These are phyloP conservation scores for Patella caerulea DNA, from an alignment of 2,888 invertebrate species.

Conservation along the genomic window DNA sequence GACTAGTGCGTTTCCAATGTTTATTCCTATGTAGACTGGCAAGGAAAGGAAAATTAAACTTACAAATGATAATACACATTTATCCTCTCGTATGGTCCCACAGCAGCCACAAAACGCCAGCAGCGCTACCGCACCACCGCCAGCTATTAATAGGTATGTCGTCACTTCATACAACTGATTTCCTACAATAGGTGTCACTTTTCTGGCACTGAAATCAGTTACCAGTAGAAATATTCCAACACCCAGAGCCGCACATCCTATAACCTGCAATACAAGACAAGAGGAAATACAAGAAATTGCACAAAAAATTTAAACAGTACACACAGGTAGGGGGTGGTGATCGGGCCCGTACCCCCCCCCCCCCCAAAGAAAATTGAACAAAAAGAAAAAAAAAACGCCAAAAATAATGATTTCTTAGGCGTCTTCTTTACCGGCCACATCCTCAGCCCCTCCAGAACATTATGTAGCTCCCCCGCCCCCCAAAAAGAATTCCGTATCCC, in stretches of 20 bases:
- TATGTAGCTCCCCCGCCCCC: too few relatives aligned
- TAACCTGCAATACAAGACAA: conserved; percentile 45
- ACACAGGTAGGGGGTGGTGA: not conserved
- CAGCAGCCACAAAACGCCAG: conserved; percentile 66
- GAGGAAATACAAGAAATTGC: too few relatives aligned
- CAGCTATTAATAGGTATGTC: conserved; percentile 62
- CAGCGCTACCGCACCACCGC: conserved; percentile 62
- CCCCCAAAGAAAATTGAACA: too few relatives aligned
- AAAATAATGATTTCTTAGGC: too few relatives aligned
- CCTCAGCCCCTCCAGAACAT: too few relatives aligned
- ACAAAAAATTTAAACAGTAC: not conserved
- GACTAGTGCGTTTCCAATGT: too few relatives aligned
- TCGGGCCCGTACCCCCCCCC: too few relatives aligned
- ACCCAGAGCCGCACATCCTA: conserved; percentile 59
- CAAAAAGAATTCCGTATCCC: too few relatives aligned
- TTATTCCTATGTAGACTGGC: too few relatives aligned
- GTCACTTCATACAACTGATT: conserved; percentile 61
- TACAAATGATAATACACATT: conserved; percentile 65
- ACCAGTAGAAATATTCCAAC: conserved; percentile 64
- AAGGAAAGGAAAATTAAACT: conserved; percentile 38
- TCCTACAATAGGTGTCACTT: conserved; percentile 61
- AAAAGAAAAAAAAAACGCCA: not conserved
- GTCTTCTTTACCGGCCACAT: too few relatives aligned
- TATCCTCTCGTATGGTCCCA: conserved; percentile 64
- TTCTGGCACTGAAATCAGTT: conserved; percentile 63